Evolutionary conservation across 2,888 invertebrate genomes (phyloP), one percentile per base, ranked within the genome.

Genomic region (Eilema griseolum): DNA sequence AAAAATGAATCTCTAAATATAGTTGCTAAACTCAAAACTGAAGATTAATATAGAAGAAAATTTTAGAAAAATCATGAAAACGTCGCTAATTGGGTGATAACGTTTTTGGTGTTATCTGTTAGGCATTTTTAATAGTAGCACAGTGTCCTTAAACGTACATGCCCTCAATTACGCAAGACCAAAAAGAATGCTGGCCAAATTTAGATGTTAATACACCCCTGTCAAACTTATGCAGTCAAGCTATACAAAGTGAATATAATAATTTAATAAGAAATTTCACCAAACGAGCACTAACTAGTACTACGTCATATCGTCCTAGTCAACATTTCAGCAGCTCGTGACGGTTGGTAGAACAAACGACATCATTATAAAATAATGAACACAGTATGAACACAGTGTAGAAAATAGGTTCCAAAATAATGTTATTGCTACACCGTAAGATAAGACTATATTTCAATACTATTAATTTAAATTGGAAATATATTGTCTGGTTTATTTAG

Each of bases 331-430:
- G 46, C 46, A 46, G 7, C 46, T 46, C 46, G 41, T 46, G 46
- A 46, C 46, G 46, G 46, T 20, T 20, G 16, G 46, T 46, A 46
- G 20, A 20, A 46, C 46, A 46, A 20, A 3, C 46, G 46, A 46
- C 46, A 46, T 46, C 46, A 46, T 46, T 46, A 46, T 46, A 46
- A 41, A 46, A 46, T 46, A 46, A 46, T 46, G 46, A 46, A 46
- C 16, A 41, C 16, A n/a, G n/a, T n/a, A n/a, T n/a, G n/a, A n/a
- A 41, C 41, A 41, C 5, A 46, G 16, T 20, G 46, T 41, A 20
- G 46, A 46, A 41, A 41, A 41, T 20, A 41, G 46, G 3, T 20
- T 7, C 14, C 20, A 46, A 20, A 7, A 46, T 20, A 20, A 20
- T 46, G 20, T 20, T 46, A 46, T 20, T 16, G 20, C 46, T 20